Percentiles rank a stretch among this genome's conserved stretches.
Conservation (phyloP, 2,797 vertebrate genomes). For the Orestias chungarensis region DNA sequence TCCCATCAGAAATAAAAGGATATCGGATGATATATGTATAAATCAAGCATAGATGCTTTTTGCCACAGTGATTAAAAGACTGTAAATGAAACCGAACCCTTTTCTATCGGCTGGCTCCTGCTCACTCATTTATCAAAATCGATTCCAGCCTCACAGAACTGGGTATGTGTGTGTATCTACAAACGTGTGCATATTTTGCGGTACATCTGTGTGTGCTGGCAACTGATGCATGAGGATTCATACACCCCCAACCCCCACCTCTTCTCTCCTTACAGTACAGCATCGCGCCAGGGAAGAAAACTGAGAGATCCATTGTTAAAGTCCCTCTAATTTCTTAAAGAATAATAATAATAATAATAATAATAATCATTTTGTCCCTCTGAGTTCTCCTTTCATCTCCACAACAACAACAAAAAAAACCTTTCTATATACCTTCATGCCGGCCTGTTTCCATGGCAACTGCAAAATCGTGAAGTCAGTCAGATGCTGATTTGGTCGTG, state of each 20-base stretch:
- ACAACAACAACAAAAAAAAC: conserved; percentile 38
- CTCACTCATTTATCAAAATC: conserved; percentile 31
- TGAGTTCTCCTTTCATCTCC: conserved; percentile 38
- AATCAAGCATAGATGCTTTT: background rate
- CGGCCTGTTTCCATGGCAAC: conserved; percentile 74
- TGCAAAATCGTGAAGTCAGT: conserved; percentile 43
- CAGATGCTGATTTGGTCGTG: conserved; percentile 31
- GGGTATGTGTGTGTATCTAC: conserved; percentile 13
- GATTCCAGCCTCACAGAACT: conserved; percentile 33
- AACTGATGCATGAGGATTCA: conserved; percentile 46
- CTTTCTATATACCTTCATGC: conserved; percentile 46
- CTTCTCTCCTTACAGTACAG: conserved; percentile 5
- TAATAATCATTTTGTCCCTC: conserved; percentile 12
- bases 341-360: no score
- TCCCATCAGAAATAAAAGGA: background rate
- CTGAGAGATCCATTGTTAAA: conserved; percentile 23
- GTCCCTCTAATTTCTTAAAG: conserved; percentile 27
- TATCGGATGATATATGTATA: background rate
- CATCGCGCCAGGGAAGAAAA: background rate
- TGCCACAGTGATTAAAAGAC: background rate
- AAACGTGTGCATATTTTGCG: conserved; percentile 29
- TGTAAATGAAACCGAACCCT: background rate
- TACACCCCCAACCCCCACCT: no score
- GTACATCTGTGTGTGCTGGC: conserved; percentile 45
- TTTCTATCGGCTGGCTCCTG: conserved; percentile 15